phyloP scores from a whole-genome alignment of 2,888 invertebrate genomes.

The Andrena minutula region DNA sequence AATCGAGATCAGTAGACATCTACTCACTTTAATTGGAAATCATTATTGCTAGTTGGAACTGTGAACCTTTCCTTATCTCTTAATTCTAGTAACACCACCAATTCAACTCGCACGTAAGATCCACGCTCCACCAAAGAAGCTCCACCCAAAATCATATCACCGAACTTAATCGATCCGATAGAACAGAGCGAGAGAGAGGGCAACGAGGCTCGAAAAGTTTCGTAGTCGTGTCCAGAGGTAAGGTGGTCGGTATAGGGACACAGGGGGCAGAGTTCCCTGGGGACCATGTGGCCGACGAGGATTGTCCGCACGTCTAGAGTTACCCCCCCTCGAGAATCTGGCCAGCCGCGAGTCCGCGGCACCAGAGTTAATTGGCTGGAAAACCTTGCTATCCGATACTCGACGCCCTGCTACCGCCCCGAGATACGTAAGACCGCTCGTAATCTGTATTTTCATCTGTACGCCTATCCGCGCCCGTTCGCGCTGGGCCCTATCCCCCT shows the following conservation, averaged over 20 bases:
- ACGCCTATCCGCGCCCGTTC: constrained; percentile 40
- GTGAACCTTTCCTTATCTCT: too few relatives aligned
- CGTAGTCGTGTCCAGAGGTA: constrained; percentile 30
- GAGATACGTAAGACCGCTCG: constrained; percentile 77
- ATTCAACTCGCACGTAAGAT: too few relatives aligned
- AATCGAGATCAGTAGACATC: not conserved
- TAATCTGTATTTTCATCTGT: constrained; percentile 77
- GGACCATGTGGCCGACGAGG: constrained; percentile 80
- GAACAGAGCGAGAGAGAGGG: too few relatives aligned
- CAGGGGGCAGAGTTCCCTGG: constrained; percentile 30
- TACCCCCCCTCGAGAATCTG: constrained; percentile 73
- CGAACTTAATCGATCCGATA: too few relatives aligned
- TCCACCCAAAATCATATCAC: too few relatives aligned
- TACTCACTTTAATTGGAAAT: not conserved
- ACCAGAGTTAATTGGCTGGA: constrained; percentile 83
- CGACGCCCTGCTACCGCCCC: constrained; percentile 77
- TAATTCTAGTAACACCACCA: too few relatives aligned
- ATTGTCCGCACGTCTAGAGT: constrained; percentile 79
- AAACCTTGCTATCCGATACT: constrained; percentile 83
- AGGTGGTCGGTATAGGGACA: not conserved
- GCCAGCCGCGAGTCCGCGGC: constrained; percentile 71
- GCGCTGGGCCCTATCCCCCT: constrained; percentile 29
- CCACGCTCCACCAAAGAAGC: too few relatives aligned
- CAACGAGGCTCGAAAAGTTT: constrained; percentile 6
- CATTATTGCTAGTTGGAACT: not conserved